Evolutionary conservation across 2,113 vertebrate genomes (phyloP).

Genomic region (Natator depressus): DNA sequence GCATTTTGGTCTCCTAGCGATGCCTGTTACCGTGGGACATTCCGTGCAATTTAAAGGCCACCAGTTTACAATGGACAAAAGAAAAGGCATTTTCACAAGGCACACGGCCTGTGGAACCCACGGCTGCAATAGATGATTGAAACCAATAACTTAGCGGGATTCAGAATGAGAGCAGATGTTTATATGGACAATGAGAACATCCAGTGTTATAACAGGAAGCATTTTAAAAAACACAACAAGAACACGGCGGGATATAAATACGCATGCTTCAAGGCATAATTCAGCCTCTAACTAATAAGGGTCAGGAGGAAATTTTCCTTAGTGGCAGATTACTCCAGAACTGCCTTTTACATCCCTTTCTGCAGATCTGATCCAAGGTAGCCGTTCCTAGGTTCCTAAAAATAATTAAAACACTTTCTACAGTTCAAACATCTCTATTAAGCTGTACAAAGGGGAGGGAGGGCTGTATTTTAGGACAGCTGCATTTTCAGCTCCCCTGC

Average conservation of each 20-base stretch:
- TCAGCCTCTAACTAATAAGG: accelerated
- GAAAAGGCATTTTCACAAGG: background rate
- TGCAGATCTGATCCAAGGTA: background rate
- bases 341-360: background rate
- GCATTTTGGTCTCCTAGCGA: accelerated
- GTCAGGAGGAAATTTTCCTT: background rate
- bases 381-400: slow-evolving; percentile 34
- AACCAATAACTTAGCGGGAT: background rate
- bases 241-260: accelerated
- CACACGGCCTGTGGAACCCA: background rate
- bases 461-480: background rate
- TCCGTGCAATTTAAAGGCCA: accelerated
- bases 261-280: background rate
- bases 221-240: background rate
- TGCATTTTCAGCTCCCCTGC: background rate
- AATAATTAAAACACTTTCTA: background rate
- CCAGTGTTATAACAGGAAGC: background rate
- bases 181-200: background rate
- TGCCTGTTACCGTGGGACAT: accelerated
- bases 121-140: accelerated
- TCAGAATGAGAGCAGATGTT: background rate
- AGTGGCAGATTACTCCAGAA: accelerated
- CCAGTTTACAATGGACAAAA: accelerated
- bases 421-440: background rate
- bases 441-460: accelerated